Conservation (phyloP, 2,113 vertebrate species). For the Bombycilla garrulus region DNA sequence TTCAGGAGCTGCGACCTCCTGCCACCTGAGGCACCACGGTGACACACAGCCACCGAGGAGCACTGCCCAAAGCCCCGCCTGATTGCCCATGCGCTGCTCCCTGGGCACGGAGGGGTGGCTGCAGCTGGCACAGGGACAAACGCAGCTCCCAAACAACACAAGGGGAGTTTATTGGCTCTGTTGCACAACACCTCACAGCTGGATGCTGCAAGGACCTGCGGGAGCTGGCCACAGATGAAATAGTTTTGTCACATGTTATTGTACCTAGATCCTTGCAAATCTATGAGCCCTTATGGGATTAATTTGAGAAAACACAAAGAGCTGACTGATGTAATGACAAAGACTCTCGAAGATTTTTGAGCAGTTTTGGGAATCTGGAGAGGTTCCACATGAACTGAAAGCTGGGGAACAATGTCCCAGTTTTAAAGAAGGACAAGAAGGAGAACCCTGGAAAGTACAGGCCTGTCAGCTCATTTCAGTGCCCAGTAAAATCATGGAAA, state of each 20-base stretch:
- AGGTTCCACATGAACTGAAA: neutral
- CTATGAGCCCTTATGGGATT: neutral
- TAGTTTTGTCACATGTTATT: neutral
- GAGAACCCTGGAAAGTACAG: neutral
- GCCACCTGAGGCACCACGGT: rapidly evolving
- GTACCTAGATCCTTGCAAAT: neutral
- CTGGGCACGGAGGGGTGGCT: neutral
- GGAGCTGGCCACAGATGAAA: neutral
- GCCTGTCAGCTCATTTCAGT: neutral
- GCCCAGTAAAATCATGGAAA: neutral
- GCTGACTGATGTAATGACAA: neutral
- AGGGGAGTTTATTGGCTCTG: neutral
- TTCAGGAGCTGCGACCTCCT: neutral
- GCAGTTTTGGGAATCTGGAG: neutral
- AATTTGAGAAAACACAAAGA: neutral
- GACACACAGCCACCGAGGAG: too few species aligned
- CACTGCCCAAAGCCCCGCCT: neutral
- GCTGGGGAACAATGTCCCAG: rapidly evolving
- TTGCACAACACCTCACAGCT: neutral
- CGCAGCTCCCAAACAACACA: neutral
- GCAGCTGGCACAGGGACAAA: neutral
- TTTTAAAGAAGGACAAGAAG: neutral
- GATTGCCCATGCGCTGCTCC: rapidly evolving
- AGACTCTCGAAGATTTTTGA: neutral
- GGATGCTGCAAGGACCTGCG: neutral